Conservation (phyloP, 2,888 invertebrate species). For the Prosopocoilus inquinatus region DNA sequence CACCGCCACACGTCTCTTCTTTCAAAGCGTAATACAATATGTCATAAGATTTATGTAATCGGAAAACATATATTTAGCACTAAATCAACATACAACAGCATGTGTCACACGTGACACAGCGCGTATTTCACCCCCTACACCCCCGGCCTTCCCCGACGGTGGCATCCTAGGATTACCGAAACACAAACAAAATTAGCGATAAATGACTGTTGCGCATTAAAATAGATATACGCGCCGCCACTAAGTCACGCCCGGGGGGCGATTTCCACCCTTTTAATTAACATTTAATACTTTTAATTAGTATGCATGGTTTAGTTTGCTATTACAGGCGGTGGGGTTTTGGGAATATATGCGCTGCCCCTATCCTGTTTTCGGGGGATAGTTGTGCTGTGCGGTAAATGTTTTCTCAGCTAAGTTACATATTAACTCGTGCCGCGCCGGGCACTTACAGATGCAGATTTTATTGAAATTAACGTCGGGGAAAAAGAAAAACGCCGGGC, state of each 20-base stretch:
- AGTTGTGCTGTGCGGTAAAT: too few relatives aligned
- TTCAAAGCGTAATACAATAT: conserved; percentile 33
- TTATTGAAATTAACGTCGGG: too few relatives aligned
- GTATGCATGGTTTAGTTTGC: too few relatives aligned
- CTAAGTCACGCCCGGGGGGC: not conserved
- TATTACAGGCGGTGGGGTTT: too few relatives aligned
- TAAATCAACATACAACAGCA: conserved; percentile 22
- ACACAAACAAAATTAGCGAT: conserved; percentile 2
- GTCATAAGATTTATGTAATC: conserved; percentile 42
- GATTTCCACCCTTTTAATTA: not conserved
- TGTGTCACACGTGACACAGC: conserved; percentile 18
- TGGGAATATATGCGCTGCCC: too few relatives aligned
- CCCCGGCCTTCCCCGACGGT: not conserved
- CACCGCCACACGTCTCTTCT: not conserved
- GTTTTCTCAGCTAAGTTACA: too few relatives aligned
- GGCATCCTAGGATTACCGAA: conserved; percentile 1
- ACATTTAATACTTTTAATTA: too few relatives aligned
- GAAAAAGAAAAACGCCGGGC: too few relatives aligned
- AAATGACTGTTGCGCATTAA: conserved; percentile 4
- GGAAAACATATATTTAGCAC: conserved; percentile 30
- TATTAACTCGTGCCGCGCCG: too few relatives aligned
- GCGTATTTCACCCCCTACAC: not conserved
- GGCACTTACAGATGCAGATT: too few relatives aligned
- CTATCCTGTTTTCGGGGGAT: too few relatives aligned
- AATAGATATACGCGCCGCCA: conserved; percentile 6